Evolutionary conservation across 2,113 vertebrate species (phyloP), one percentile per base, ranked within the genome.

Genomic region (Sceloporus undulatus): DNA sequence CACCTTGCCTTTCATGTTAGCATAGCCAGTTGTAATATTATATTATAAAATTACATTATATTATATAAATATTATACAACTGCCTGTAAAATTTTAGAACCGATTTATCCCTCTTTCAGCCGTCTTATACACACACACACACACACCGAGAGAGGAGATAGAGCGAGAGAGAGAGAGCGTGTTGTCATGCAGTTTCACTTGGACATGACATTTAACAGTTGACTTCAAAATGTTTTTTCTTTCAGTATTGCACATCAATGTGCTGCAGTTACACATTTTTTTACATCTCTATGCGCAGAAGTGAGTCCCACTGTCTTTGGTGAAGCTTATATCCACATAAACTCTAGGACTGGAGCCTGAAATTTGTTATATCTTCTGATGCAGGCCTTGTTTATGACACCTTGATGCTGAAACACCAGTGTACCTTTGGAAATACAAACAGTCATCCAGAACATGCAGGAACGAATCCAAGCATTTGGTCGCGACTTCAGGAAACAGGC

Each of bases 381-480:
- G 0, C 96, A 99, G 98, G 99, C 90, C 98, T 99, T 2, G 98
- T 99, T 23, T 99, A 99, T 0, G 99, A 99, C 96, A 98, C 98
- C 0, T 94, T 99, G 94, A 99, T 99, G 99, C 97, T 98, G 95
- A 99, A 99, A 93, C 99, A 99, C 94, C 99, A 99, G 95, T 99
- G 99, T 48, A 96, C 98, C 92, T 99, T 98, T 66, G 99, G 99
- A 1, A 99, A 98, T 95, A 98, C 98, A 65, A 99, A 98, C 93
- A 99, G 97, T 93, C 99, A 99, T 89, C 99, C 98, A 0, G 99
- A 99, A 93, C 99, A 99, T 0, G 98, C 99, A 0, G 99, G 99
- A 0, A 97, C 98, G 84, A 99, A 99, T 95, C 99, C 99, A 96
- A 99, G 98, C 94, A 99, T 99, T 96, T 99, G 99, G 99, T 99